Evolutionary conservation across 1,140 invertebrate species (phyloP).

Genomic region (Pseudobourletiella spinata): DNA sequence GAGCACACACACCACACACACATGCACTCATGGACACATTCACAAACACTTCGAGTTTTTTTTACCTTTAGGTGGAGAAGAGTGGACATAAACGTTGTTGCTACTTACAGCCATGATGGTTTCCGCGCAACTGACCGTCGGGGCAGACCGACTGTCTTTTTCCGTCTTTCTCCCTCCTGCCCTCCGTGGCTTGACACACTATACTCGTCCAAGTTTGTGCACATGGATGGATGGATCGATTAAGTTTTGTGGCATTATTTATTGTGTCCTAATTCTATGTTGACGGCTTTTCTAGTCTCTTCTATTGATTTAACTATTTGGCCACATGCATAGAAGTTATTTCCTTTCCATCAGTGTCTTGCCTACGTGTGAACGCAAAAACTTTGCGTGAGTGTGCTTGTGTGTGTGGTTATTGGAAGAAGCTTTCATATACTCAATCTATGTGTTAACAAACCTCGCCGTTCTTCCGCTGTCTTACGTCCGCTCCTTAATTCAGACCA

Average conservation of each 20-base stretch:
- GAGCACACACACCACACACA: not conserved
- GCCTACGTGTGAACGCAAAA: no score
- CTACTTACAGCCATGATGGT: slow-evolving; percentile 2
- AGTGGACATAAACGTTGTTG: slow-evolving; percentile 31
- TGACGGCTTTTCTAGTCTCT: slow-evolving; percentile 4
- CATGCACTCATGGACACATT: not conserved
- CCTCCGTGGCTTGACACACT: not conserved
- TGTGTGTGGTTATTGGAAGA: no score
- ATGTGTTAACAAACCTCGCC: no score
- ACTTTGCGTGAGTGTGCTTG: no score
- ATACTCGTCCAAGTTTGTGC: not conserved
- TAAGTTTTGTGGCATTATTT: slow-evolving; percentile 13
- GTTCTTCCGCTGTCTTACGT: no score
- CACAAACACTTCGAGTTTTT: not conserved
- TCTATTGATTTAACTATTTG: slow-evolving; percentile 9
- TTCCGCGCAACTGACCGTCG: not conserved
- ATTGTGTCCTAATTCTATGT: slow-evolving; percentile 10
- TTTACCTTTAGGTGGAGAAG: slow-evolving; percentile 32
- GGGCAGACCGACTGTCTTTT: slow-evolving; percentile 8
- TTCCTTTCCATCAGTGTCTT: no score
- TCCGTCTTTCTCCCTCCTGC: not conserved
- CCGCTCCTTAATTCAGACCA: no score
- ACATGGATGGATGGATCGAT: slow-evolving; percentile 11
- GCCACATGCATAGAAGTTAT: no score
- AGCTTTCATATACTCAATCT: no score